phyloP scores from a whole-genome alignment of 2,797 vertebrate genomes.

The Hemitrygon akajei region DNA sequence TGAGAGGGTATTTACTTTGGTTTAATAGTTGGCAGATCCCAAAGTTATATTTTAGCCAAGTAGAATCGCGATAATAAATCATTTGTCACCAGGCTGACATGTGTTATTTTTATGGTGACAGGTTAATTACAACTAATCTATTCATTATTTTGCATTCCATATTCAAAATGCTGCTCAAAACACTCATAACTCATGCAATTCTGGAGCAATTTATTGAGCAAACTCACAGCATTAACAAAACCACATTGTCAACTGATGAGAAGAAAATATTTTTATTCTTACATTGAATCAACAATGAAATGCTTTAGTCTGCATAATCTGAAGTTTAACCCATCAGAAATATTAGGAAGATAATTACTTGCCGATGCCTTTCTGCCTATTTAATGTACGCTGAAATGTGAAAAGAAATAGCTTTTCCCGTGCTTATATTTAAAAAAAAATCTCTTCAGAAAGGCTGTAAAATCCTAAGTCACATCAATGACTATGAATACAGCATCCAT shows the following conservation, averaged over 20 bases:
- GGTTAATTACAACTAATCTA: neutral
- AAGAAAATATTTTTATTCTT: neutral
- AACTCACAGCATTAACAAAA: neutral
- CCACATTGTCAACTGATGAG: neutral
- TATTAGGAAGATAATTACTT: neutral
- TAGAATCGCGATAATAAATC: neutral
- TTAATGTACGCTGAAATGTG: neutral
- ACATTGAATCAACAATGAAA: neutral
- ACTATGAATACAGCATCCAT: neutral
- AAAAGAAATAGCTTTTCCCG: neutral
- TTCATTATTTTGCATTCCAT: neutral
- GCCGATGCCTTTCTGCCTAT: neutral
- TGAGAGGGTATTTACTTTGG: neutral
- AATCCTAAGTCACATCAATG: neutral
- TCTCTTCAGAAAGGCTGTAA: too few relatives aligned
- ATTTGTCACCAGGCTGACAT: neutral
- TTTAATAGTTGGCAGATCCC: constrained; percentile 1
- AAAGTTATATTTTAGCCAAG: neutral
- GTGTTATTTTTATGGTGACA: neutral
- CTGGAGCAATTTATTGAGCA: neutral
- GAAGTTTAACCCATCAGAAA: neutral
- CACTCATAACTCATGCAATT: neutral
- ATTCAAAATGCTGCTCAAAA: neutral
- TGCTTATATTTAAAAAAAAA: neutral
- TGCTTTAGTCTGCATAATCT: neutral